Evolutionary conservation across 2,797 vertebrate genomes (phyloP).

Genomic region (Limosa lapponica): DNA sequence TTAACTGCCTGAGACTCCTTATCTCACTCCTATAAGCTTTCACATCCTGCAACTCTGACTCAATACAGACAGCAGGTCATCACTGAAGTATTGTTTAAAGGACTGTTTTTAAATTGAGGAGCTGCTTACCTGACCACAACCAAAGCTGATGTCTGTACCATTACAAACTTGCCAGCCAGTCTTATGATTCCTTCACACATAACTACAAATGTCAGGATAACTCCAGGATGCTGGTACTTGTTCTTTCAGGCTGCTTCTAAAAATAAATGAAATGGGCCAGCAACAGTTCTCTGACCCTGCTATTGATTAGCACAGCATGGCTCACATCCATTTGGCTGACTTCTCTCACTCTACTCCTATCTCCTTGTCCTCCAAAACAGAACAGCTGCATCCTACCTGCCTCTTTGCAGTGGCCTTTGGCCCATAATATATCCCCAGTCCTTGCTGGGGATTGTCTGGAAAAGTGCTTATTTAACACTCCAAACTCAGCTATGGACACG

Average conservation of each 20-base stretch:
- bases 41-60: not conserved
- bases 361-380: not conserved
- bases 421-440: not conserved
- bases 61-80: not conserved
- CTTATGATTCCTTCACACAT: not conserved
- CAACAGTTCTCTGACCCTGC: not conserved
- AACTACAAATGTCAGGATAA: conserved; percentile 6
- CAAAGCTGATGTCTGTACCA: not conserved
- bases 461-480: not conserved
- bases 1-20: conserved; percentile 32
- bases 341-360: not conserved
- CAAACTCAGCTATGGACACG: not conserved
- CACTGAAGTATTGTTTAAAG: not conserved
- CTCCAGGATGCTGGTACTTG: not conserved
- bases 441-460: not conserved
- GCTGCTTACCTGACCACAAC: not conserved
- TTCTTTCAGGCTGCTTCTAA: conserved; percentile 14
- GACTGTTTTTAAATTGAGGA: not conserved
- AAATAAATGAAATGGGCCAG: not conserved
- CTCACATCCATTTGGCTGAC: conserved; percentile 4
- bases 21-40: not conserved
- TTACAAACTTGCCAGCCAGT: not conserved
- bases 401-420: not conserved
- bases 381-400: not conserved
- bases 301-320: not conserved